Evolutionary conservation across 2,113 vertebrate genomes (phyloP).

Genomic region (Vireo altiloquus): DNA sequence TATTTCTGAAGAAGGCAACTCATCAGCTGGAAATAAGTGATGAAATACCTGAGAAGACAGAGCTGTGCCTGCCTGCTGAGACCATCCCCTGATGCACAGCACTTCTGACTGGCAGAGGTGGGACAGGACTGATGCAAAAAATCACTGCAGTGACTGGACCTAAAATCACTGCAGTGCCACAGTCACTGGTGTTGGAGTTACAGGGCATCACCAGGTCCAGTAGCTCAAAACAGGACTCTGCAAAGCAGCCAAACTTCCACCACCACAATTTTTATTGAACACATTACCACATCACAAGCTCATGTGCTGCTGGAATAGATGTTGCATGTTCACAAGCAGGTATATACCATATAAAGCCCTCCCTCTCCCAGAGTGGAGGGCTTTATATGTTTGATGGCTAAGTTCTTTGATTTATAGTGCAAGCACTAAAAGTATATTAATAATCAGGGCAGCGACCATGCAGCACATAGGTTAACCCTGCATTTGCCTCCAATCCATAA

Average conservation of each 20-base stretch:
- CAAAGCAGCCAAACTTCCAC: background rate
- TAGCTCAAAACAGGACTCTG: background rate
- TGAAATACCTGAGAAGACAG: background rate
- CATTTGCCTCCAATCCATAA: background rate
- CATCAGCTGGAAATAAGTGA: background rate
- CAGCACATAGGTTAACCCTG: background rate
- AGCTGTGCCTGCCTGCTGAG: background rate
- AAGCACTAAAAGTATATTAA: background rate
- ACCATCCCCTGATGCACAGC: background rate
- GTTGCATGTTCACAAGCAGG: background rate
- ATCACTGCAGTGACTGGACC: background rate
- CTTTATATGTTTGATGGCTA: background rate
- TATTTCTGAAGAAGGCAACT: background rate
- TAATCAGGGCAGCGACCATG: background rate
- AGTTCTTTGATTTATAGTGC: background rate
- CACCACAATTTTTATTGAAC: background rate
- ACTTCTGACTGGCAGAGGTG: background rate
- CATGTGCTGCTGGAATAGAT: background rate
- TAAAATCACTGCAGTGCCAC: background rate
- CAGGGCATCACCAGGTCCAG: accelerated
- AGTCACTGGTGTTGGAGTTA: accelerated
- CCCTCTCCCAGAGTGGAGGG: background rate
- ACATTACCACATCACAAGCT: background rate
- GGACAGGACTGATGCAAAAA: background rate
- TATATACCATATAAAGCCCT: too few relatives aligned